A percentile compares a stretch with the other conserved stretches of the same genome.
These are phyloP conservation scores for Channa striata DNA, from an alignment of 2,797 vertebrate genomes.

Conservation along the genomic window DNA sequence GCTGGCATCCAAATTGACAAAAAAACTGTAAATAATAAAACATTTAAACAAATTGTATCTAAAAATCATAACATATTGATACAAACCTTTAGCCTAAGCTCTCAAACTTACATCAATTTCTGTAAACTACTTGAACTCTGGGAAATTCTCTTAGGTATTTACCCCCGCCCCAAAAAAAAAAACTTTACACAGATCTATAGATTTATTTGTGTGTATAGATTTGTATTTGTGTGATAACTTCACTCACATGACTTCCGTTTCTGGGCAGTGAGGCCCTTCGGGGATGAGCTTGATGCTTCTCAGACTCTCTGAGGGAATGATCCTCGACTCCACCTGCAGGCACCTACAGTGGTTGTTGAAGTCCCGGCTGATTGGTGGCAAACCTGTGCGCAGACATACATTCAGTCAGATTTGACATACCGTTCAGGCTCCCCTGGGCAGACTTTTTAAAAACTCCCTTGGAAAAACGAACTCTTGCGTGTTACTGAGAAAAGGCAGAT, in stretches of 20 bases:
- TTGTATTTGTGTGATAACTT: neutral
- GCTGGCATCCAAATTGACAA: no score
- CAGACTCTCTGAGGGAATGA: conserved; percentile 78
- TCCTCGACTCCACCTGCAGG: conserved; percentile 78
- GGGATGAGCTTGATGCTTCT: conserved; percentile 79
- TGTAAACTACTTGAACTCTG: neutral
- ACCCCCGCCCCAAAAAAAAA: no score
- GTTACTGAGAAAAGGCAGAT: neutral
- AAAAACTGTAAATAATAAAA: no score
- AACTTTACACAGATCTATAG: neutral
- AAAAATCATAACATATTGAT: no score
- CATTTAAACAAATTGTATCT: no score
- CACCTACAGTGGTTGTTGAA: conserved; percentile 82
- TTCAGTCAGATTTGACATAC: neutral
- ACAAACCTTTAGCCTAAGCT: no score
- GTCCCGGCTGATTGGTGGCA: conserved; percentile 75
- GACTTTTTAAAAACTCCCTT: neutral
- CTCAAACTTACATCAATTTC: no score
- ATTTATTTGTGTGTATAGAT: neutral
- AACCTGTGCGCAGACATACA: conserved; percentile 57
- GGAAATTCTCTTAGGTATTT: neutral
- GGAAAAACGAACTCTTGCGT: neutral
- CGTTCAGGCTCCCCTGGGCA: fast-evolving
- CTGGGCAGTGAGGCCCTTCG: conserved; percentile 75
- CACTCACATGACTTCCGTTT: conserved; percentile 83